phyloP scores from a whole-genome alignment of 2,888 invertebrate genomes.

The Pachliopta kotzebuea region DNA sequence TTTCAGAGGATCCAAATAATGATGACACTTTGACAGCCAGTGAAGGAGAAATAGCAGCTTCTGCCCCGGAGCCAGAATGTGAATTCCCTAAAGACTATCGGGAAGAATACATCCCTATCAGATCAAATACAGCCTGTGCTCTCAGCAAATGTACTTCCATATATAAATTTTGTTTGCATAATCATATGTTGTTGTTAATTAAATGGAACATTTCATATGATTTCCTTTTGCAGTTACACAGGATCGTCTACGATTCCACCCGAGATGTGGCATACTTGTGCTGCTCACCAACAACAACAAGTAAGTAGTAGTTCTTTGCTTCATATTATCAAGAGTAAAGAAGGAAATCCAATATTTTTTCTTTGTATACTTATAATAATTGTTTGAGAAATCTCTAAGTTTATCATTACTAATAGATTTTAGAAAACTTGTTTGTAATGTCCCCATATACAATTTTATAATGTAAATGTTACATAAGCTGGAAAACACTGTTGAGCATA shows the following conservation, averaged over 20 bases:
- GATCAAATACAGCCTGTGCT: constrained; percentile 51
- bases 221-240: constrained; percentile 50
- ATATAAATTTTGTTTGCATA: too few species aligned
- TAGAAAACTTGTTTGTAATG: too few species aligned
- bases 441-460: too few species aligned
- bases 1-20: constrained; percentile 59
- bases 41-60: constrained; percentile 45
- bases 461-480: too few species aligned
- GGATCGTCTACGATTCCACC: constrained; percentile 91
- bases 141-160: constrained; percentile 40
- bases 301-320: constrained; percentile 52
- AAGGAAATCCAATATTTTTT: background rate
- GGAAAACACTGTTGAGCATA: too few species aligned
- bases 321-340: background rate
- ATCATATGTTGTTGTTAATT: background rate
- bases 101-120: constrained; percentile 50
- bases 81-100: constrained; percentile 41
- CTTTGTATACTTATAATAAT: background rate
- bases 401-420: background rate
- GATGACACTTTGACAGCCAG: constrained; percentile 56
- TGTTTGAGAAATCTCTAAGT: background rate
- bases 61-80: constrained; percentile 36
- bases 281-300: constrained; percentile 88
- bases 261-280: constrained; percentile 92
- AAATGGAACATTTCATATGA: background rate